A percentile compares a stretch with the other conserved stretches of the same genome.
These are phyloP conservation scores for Albula glossodonta DNA, from an alignment of 2,113 vertebrate species.

Conservation along the genomic window DNA sequence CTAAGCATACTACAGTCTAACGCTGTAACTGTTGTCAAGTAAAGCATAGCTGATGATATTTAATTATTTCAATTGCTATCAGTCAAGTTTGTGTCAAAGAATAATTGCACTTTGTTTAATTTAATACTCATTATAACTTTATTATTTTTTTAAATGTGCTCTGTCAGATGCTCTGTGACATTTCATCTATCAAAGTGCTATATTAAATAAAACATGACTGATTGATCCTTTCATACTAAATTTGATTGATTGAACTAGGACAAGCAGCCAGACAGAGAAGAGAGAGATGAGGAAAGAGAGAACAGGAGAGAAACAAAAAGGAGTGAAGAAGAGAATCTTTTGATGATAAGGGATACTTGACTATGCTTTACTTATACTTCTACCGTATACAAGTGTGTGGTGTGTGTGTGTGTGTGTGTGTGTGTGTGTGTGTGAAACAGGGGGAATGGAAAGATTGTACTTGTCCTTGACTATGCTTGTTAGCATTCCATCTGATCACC, in stretches of 20 bases:
- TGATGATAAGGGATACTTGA: constrained; percentile 15
- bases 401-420: neutral
- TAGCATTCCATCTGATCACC: neutral
- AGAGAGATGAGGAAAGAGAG: neutral
- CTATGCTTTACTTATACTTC: constrained; percentile 19
- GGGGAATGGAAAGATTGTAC: neutral
- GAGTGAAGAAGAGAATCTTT: constrained; percentile 11
- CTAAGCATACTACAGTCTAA: neutral
- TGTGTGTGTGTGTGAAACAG: neutral
- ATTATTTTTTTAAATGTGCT: neutral
- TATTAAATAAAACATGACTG: constrained; percentile 16
- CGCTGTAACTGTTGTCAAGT: neutral
- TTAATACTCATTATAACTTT: neutral
- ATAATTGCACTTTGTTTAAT: neutral
- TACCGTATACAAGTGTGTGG: constrained; percentile 11
- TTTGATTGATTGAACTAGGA: neutral
- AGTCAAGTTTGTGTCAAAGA: neutral
- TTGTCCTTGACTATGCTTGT: neutral
- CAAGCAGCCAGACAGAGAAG: neutral
- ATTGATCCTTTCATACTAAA: neutral
- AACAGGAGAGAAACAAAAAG: neutral
- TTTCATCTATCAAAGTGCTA: neutral
- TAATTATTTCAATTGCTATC: neutral
- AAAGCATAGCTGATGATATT: neutral
- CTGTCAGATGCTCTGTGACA: neutral